A percentile compares a stretch with the other conserved stretches of the same genome.
Evolutionary conservation across 2,888 invertebrate genomes (phyloP).

Genomic region (Phorcus lineatus): DNA sequence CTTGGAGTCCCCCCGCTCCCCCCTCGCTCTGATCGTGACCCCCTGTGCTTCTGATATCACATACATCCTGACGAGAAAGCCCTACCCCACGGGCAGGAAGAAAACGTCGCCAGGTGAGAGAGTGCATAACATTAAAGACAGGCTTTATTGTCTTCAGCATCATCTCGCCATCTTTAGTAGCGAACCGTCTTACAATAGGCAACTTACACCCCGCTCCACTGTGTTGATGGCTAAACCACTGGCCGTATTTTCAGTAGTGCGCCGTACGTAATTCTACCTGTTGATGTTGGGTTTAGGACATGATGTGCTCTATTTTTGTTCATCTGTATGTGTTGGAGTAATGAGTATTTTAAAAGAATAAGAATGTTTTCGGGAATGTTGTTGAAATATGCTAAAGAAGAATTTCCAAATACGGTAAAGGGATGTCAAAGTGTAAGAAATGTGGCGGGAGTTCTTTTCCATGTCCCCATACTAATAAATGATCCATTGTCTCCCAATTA

Average conservation of each 20-base stretch:
- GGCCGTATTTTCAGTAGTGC: neutral
- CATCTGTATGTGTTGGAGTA: too few relatives aligned
- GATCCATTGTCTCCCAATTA: too few relatives aligned
- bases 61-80: slow-evolving; percentile 65
- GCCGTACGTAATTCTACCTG: neutral
- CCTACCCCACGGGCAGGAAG: slow-evolving; percentile 14
- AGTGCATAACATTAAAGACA: neutral
- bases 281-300: neutral
- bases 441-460: too few relatives aligned
- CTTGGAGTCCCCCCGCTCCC: slow-evolving; percentile 65
- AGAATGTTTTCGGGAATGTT: too few relatives aligned
- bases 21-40: slow-evolving; percentile 74
- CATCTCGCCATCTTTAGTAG: neutral
- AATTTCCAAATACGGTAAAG: too few relatives aligned
- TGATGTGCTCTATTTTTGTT: too few relatives aligned
- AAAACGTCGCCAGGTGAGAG: slow-evolving; percentile 25
- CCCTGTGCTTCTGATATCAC: slow-evolving; percentile 75
- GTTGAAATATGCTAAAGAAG: too few relatives aligned
- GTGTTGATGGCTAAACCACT: neutral
- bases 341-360: too few relatives aligned
- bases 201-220: neutral
- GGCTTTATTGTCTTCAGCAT: neutral
- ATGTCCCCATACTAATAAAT: too few relatives aligned
- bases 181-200: neutral
- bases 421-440: too few relatives aligned